Conservation (phyloP, 2,113 vertebrate species). For the Clinocottus analis region DNA sequence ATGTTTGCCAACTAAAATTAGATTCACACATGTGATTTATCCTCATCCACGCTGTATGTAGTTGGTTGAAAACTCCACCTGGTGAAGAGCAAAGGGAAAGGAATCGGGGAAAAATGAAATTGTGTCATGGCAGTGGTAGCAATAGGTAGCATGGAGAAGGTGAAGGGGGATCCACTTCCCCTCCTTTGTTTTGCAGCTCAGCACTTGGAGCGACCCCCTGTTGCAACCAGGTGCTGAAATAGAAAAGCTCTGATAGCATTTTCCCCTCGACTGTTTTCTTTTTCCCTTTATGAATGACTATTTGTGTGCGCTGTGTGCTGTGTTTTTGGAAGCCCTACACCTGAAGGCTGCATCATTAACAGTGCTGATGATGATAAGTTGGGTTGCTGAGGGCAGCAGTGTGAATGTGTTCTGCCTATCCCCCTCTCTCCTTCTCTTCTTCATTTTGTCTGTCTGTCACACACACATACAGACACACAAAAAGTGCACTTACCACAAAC, state of each 20-base stretch:
- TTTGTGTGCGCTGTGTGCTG: constrained; percentile 10
- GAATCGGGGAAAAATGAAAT: constrained; percentile 8
- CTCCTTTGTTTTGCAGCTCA: constrained; percentile 40
- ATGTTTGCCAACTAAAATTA: constrained; percentile 2
- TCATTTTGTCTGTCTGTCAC: background rate
- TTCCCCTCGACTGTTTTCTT: constrained; percentile 31
- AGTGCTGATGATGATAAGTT: constrained; percentile 52
- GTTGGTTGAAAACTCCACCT: constrained; percentile 2
- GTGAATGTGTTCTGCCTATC: constrained; percentile 22
- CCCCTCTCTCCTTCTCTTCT: background rate
- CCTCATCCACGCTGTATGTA: background rate
- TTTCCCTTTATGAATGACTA: constrained; percentile 22
- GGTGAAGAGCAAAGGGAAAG: constrained; percentile 6
- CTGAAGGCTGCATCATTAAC: constrained; percentile 59
- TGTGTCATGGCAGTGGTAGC: background rate
- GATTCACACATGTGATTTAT: background rate
- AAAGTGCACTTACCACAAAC: constrained; percentile 20
- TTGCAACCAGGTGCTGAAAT: constrained; percentile 50
- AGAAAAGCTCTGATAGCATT: constrained; percentile 46
- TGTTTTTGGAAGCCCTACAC: constrained; percentile 26
- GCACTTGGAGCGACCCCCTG: constrained; percentile 26
- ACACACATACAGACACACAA: background rate
- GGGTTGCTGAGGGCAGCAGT: constrained; percentile 35
- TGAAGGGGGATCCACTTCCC: constrained; percentile 26
- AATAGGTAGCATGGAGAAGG: constrained; percentile 15